phyloP scores from a whole-genome alignment of 1,140 invertebrate species.

The Bombus impatiens region DNA sequence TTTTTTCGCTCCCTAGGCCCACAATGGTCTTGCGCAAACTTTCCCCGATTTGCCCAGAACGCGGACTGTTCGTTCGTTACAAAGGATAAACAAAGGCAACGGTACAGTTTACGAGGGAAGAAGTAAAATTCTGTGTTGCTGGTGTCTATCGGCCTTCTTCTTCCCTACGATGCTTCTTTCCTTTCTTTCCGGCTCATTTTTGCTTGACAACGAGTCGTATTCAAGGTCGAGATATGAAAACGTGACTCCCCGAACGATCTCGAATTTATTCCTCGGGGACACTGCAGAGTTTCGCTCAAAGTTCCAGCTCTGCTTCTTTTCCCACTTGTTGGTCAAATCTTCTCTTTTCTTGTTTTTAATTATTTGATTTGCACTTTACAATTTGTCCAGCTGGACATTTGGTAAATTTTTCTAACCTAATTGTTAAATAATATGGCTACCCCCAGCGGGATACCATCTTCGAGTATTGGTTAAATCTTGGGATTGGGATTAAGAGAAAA shows the following conservation, averaged over 20 bases:
- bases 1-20: constrained; percentile 64
- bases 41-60: constrained; percentile 72
- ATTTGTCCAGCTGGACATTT: no score
- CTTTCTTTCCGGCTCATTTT: constrained; percentile 39
- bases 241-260: constrained; percentile 18
- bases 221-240: constrained; percentile 31
- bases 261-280: constrained; percentile 4
- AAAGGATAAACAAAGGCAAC: constrained; percentile 28
- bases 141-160: constrained; percentile 19
- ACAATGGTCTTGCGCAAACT: constrained; percentile 76
- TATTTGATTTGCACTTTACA: no score
- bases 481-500: no score
- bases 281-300: background rate
- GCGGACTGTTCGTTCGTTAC: constrained; percentile 16
- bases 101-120: background rate
- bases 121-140: background rate
- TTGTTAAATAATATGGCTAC: no score
- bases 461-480: background rate
- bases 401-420: no score
- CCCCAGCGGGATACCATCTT: no score
- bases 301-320: background rate
- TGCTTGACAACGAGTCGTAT: constrained; percentile 2
- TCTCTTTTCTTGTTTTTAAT: no score
- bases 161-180: background rate
- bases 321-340: background rate